Conservation (phyloP, 2,113 vertebrate genomes). For the Stercorarius parasiticus region DNA sequence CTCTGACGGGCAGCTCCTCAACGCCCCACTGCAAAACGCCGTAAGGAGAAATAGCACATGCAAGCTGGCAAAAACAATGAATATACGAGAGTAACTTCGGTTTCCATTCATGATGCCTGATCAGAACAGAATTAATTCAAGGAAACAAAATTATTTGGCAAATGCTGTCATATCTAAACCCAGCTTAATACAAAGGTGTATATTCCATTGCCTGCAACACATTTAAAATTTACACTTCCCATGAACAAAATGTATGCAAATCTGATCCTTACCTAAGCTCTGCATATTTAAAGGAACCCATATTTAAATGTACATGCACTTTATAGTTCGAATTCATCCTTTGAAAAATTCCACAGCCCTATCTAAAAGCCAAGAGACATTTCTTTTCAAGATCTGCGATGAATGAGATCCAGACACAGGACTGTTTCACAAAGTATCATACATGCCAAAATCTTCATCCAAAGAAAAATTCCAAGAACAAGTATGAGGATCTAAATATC, state of each 20-base stretch:
- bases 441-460: conserved; percentile 28
- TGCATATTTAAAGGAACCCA: neutral
- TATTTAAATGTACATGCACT: neutral
- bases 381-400: conserved; percentile 7
- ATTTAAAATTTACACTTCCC: neutral
- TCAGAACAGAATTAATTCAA: neutral
- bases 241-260: neutral
- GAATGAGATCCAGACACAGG: conserved; percentile 27
- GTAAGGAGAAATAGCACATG: neutral
- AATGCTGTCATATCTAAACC: neutral
- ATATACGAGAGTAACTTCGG: neutral
- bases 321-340: neutral
- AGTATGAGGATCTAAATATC: neutral
- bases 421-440: neutral
- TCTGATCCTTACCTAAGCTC: neutral
- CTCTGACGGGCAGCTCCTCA: neutral
- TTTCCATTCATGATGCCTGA: neutral
- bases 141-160: neutral
- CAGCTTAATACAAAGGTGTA: neutral
- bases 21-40: neutral
- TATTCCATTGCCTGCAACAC: neutral
- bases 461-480: conserved; percentile 48
- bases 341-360: neutral
- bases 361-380: conserved; percentile 7
- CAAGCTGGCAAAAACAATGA: neutral